Evolutionary conservation across 2,888 invertebrate genomes (phyloP), one percentile per base, ranked within the genome.

Genomic region (Actias luna): DNA sequence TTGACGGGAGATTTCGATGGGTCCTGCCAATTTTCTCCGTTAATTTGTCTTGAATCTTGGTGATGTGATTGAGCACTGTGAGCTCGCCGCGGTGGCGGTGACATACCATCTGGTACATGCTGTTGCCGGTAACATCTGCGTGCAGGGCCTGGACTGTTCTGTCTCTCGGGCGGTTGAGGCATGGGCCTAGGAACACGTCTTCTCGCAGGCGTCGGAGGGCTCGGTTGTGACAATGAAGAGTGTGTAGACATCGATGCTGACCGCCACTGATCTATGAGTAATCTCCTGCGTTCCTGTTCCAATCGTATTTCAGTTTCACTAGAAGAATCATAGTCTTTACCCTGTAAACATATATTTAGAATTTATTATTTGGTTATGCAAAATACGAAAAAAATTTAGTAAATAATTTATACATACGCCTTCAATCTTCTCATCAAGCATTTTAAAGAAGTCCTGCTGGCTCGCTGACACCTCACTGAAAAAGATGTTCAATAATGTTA

Each of bases 351-450:
- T 61, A 63, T 35, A 42, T 18, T 42, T 18, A 8, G 18, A 42
- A 18, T 18, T 16, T 5, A 25, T 52, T 35, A 39, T 61, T n/a
- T 25, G 18, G n/a, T 29, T 10, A 55, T 36, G 3, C 3, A 7
- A 29, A 27, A 8, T 5, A 27, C 7, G 5, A 18, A 42, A 42
- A n/a, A 29, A 29, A 14, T 50, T 27, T 29, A 35, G 1, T n/a
- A 42, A 60, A n/a, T 10, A 42, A 55, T 33, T 7, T 57, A 14
- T 39, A 18, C 3, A 14, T 93, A 97, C 97, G 91, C 95, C 96
- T 87, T 97, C 97, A 80, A 98, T 98, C 93, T 97, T 98, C 77
- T 97, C 97, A 84, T 98, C 98, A 75, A 98, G 93, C 97, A 97
- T 97, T 85, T 95, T 96, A 93, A 98, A 98, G 93, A 98, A 98